Evolutionary conservation across 1,140 invertebrate species (phyloP).

Genomic region (Epicauta chinensis): DNA sequence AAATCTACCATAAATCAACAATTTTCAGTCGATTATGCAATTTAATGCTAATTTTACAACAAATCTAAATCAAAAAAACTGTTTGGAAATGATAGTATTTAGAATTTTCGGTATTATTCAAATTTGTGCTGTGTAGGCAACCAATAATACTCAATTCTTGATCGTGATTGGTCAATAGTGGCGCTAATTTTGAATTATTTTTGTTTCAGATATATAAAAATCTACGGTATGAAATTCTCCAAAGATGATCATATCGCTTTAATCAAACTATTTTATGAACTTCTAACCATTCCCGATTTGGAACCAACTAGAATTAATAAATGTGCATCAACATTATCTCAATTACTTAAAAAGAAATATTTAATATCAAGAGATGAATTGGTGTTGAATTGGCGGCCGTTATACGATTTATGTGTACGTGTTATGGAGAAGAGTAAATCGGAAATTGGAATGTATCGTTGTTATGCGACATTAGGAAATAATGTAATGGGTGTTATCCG

Average conservation of each 20-base stretch:
- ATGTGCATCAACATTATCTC: constrained; percentile 52
- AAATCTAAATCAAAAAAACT: too few relatives aligned
- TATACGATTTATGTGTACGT: constrained; percentile 62
- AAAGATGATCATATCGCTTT: constrained; percentile 88
- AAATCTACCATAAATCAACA: too few relatives aligned
- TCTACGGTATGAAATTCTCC: constrained; percentile 81
- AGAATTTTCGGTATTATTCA: background rate
- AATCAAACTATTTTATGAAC: constrained; percentile 75
- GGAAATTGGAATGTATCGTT: constrained; percentile 58
- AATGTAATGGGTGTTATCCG: constrained; percentile 47
- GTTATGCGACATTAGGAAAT: constrained; percentile 47
- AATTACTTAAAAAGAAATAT: constrained; percentile 65
- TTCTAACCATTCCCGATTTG: constrained; percentile 68
- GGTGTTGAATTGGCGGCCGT: constrained; percentile 76
- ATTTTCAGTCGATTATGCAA: too few relatives aligned
- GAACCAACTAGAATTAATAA: constrained; percentile 67
- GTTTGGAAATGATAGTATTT: too few relatives aligned
- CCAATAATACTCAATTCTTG: background rate
- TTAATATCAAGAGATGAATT: constrained; percentile 75
- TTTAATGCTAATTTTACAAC: too few relatives aligned
- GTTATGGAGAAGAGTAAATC: constrained; percentile 37
- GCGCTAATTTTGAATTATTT: constrained; percentile 6
- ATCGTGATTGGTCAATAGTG: background rate
- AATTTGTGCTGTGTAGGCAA: background rate
- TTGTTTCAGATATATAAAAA: constrained; percentile 64